Base-by-base conservation (phyloP, 2,888 invertebrate genomes). In the Ceramica pisi region DNA sequence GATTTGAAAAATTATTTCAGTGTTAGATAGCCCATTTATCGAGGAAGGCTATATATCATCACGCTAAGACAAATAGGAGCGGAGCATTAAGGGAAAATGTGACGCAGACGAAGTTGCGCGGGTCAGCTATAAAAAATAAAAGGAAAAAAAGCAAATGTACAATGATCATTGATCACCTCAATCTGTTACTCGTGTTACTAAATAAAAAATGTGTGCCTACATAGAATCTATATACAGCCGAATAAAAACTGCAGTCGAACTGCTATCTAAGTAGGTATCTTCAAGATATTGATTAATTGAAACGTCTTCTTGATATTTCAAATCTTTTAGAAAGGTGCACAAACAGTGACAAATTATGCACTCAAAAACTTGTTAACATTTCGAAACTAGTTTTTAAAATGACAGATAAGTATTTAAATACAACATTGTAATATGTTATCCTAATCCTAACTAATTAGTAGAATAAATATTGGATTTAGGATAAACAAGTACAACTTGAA, bases 321-420 rank as follows among this genome's bases (percentile, higher is more conserved):
- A 56, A 66, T 60, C 31, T 63, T 79, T 71, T 76, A 68, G 75
- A 79, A 80, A 76, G 76, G 62, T 67, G 26, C 12, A 57, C 35
- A 71, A 67, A 71, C 64, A 80, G 62, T 75, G 70, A 81, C 78
- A 80, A 83, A 80, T 83, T 63, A 57, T 73, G 31, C 26, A 59
- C 50, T 71, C 56, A 53, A 12, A 70, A 64, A 75, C 77, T 66
- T 46, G 78, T 76, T 82, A 83, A 51, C 83, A 79, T 82, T 82
- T 81, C 75, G n/a, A 56, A 75, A 75, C 72, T 65, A 53, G 75
- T 79, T 83, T 75, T 59, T 23, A n/a, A 63, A 62, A 61, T 71
- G 71, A 82, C 72, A 72, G 59, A 71, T 72, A 60, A 46, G 26
- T 55, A 67, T 63, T 63, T 46, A 74, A 35, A 69, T 38, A 57